Conservation (phyloP, 1,140 invertebrate species). For the Drosophila santomea region DNA sequence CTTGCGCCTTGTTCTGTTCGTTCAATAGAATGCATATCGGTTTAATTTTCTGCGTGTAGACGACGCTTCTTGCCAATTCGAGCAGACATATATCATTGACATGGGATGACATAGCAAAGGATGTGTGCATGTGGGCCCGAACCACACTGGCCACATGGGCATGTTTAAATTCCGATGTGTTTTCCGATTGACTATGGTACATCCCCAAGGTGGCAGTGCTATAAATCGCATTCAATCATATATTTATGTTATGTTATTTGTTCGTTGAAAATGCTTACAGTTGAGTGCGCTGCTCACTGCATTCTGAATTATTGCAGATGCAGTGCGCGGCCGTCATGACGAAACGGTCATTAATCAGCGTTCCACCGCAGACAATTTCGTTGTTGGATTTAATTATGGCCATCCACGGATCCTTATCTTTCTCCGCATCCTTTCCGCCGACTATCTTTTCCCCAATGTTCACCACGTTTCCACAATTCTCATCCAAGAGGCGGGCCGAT, state of each 20-base stretch:
- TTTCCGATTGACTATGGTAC: neutral
- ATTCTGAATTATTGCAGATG: accelerated
- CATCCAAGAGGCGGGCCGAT: neutral
- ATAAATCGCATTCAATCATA: too few species aligned
- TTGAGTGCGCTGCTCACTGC: neutral
- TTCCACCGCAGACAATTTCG: neutral
- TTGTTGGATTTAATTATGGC: neutral
- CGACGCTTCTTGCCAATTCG: neutral
- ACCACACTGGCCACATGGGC: too few species aligned
- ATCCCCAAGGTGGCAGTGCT: constrained; percentile 7
- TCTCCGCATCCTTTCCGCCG: neutral
- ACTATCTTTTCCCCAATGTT: neutral
- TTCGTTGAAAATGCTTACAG: constrained; percentile 1
- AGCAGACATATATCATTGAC: constrained; percentile 13
- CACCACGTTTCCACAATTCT: neutral
- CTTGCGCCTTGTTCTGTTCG: neutral
- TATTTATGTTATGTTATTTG: too few species aligned
- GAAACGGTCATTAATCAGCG: constrained; percentile 2
- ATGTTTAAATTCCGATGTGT: too few species aligned
- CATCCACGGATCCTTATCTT: constrained; percentile 6
- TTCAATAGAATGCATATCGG: neutral
- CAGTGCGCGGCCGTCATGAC: constrained; percentile 26
- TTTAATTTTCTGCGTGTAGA: neutral
- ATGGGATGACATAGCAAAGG: accelerated
- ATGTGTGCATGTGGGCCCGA: neutral